phyloP scores from a whole-genome alignment of 2,113 vertebrate species.

The Mus spicilegus region DNA sequence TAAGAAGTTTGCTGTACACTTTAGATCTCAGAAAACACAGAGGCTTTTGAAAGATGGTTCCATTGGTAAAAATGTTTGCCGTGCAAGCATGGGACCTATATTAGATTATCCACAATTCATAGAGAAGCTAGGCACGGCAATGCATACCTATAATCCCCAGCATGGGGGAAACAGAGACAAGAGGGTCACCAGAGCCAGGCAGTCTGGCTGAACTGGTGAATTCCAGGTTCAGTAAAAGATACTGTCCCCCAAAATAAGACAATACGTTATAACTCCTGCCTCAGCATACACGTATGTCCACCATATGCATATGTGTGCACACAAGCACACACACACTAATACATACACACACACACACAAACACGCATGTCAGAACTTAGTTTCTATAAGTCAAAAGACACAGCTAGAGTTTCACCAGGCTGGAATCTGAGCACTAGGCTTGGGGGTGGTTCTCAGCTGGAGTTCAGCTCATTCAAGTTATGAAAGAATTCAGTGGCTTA shows the following conservation, averaged over 20 bases:
- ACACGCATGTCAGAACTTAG: neutral
- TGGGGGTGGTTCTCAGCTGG: neutral
- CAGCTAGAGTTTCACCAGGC: neutral
- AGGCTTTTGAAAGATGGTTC: neutral
- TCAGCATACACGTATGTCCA: neutral
- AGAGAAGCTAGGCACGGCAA: neutral
- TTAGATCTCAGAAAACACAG: neutral
- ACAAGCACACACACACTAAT: neutral
- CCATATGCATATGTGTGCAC: neutral
- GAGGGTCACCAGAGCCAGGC: neutral
- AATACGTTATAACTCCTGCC: neutral
- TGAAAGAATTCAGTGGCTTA: neutral
- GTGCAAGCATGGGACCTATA: neutral
- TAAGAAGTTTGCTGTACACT: constrained; percentile 30
- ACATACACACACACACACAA: neutral
- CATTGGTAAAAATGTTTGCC: neutral
- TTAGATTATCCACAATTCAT: neutral
- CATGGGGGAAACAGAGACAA: neutral
- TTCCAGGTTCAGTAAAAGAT: neutral
- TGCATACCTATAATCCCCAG: neutral
- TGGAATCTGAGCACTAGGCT: neutral
- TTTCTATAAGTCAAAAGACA: neutral
- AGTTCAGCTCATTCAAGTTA: neutral
- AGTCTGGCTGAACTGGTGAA: neutral
- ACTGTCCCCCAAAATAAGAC: neutral